A percentile compares a stretch with the other conserved stretches of the same genome.
These are phyloP conservation scores for Cryptus viduatorius DNA, from an alignment of 2,888 invertebrate species.

Conservation along the genomic window DNA sequence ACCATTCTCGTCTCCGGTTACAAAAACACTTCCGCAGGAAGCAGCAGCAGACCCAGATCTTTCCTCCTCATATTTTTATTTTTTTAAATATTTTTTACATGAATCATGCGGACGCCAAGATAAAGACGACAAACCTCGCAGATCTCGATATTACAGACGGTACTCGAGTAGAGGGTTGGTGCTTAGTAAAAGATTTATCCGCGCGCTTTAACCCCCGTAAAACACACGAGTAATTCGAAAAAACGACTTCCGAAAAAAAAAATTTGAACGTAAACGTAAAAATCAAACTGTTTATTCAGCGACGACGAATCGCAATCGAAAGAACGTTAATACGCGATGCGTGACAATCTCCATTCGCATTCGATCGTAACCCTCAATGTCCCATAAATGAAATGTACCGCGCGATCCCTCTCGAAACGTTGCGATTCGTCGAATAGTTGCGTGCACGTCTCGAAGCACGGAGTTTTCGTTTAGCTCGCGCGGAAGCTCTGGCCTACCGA, in stretches of 20 bases:
- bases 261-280: too few species aligned
- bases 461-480: slow-evolving; percentile 37
- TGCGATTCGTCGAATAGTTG: slow-evolving; percentile 23
- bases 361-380: not conserved
- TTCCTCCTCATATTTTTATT: slow-evolving; percentile 66
- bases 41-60: slow-evolving; percentile 73
- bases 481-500: slow-evolving; percentile 49
- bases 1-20: slow-evolving; percentile 75
- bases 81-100: slow-evolving; percentile 8
- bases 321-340: not conserved
- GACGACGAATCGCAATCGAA: not conserved
- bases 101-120: slow-evolving; percentile 6
- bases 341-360: slow-evolving; percentile 1
- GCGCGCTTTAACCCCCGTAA: not conserved
- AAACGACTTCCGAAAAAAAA: too few species aligned
- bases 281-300: not conserved
- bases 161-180: not conserved
- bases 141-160: not conserved
- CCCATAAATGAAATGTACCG: not conserved
- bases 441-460: slow-evolving; percentile 17
- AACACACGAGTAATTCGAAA: not conserved
- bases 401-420: slow-evolving; percentile 9
- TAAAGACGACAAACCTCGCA: not conserved
- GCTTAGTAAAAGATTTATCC: not conserved
- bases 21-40: slow-evolving; percentile 84